Evolutionary conservation across 2,113 vertebrate genomes (phyloP).

Genomic region (Typhlomys cinereus): DNA sequence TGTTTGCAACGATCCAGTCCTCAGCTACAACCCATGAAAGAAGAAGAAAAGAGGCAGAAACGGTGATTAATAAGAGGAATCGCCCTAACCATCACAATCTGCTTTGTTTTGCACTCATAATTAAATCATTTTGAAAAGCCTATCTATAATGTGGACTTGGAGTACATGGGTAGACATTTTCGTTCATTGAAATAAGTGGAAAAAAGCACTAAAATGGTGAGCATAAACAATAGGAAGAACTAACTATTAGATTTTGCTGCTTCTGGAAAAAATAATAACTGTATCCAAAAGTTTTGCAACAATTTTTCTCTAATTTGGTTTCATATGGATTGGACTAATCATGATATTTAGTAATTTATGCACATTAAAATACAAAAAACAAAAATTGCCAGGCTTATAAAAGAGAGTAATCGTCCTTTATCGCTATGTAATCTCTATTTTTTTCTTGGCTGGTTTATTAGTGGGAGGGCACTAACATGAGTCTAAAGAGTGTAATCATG

Average conservation of each 20-base stretch:
- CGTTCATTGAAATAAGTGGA: slow-evolving; percentile 14
- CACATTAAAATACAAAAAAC: slow-evolving; percentile 18
- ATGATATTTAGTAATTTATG: background rate
- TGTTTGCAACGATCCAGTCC: slow-evolving; percentile 92
- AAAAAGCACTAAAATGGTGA: slow-evolving; percentile 7
- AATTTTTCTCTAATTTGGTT: slow-evolving; percentile 12
- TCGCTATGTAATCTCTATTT: background rate
- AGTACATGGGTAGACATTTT: background rate
- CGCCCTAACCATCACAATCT: background rate
- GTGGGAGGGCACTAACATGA: background rate
- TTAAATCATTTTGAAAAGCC: background rate
- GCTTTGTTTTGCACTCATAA: background rate
- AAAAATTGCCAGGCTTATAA: background rate
- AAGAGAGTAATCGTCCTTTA: background rate
- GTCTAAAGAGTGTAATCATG: background rate
- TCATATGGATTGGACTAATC: background rate
- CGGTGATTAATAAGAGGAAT: background rate
- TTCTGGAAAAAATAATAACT: background rate
- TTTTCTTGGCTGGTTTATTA: background rate
- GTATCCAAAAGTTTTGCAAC: background rate
- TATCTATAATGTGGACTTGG: background rate
- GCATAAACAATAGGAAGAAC: background rate
- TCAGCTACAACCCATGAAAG: slow-evolving; percentile 84
- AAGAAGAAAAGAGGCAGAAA: slow-evolving; percentile 21
- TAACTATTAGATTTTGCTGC: background rate